Evolutionary conservation across 2,113 vertebrate genomes (phyloP).

Genomic region (Promerops cafer): DNA sequence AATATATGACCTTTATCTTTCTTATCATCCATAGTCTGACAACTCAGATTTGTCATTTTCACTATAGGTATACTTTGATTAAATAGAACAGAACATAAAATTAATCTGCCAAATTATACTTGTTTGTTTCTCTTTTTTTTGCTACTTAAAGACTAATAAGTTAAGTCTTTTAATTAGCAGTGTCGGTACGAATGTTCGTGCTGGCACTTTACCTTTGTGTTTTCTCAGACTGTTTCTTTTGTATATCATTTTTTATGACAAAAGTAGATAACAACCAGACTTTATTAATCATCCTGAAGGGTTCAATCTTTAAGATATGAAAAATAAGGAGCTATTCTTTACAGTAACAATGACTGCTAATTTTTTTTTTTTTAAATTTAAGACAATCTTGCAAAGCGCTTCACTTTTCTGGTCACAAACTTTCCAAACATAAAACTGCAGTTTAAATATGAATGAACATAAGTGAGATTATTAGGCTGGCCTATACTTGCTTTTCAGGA

Average conservation of each 20-base stretch:
- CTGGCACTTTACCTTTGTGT: constrained; percentile 78
- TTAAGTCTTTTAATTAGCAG: constrained; percentile 87
- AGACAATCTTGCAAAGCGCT: constrained; percentile 20
- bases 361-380: constrained; percentile 10
- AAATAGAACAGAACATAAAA: constrained; percentile 81
- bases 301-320: constrained; percentile 66
- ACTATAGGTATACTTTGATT: constrained; percentile 82
- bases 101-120: constrained; percentile 94
- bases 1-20: constrained; percentile 96
- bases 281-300: constrained; percentile 85
- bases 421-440: neutral
- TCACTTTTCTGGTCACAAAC: constrained; percentile 21
- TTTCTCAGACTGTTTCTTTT: constrained; percentile 75
- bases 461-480: neutral
- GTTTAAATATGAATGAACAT: neutral
- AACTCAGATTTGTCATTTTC: constrained; percentile 94
- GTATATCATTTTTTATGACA: constrained; percentile 82
- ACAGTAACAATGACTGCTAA: constrained; percentile 35
- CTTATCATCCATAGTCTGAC: constrained; percentile 86
- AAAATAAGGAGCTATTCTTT: constrained; percentile 65
- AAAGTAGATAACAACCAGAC: constrained; percentile 83
- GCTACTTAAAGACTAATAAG: constrained; percentile 79
- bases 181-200: constrained; percentile 68
- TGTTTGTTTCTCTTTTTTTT: constrained; percentile 91
- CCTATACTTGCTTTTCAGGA: neutral